These are phyloP conservation scores for Netelia fuscicornis DNA, from an alignment of 2,888 invertebrate species.

Conservation along the genomic window DNA sequence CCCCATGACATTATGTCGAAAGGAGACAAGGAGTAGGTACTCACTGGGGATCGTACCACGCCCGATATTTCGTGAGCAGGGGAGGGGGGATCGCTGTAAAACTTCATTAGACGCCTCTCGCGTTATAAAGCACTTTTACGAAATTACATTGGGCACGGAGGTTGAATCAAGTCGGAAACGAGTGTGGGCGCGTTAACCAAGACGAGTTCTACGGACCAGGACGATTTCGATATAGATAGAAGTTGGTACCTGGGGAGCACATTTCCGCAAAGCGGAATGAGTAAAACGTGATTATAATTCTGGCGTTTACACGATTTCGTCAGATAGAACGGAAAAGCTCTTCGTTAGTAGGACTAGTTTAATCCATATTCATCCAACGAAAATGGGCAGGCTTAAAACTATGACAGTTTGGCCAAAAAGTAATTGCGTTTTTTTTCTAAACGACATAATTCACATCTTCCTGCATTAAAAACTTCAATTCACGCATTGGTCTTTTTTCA, in stretches of 20 bases:
- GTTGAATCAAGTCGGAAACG: slow-evolving; percentile 66
- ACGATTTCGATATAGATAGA: slow-evolving; percentile 20
- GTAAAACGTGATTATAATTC: slow-evolving; percentile 7
- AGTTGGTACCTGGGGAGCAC: slow-evolving; percentile 51
- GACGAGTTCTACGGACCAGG: slow-evolving; percentile 28
- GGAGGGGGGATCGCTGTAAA: slow-evolving; percentile 56
- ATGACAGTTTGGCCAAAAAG: too few relatives aligned
- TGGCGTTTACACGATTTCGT: not conserved
- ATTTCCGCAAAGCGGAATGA: slow-evolving; percentile 63
- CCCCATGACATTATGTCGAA: slow-evolving; percentile 8
- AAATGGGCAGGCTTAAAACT: not conserved
- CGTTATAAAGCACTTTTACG: slow-evolving; percentile 71
- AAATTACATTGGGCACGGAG: slow-evolving; percentile 69
- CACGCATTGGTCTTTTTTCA: too few relatives aligned
- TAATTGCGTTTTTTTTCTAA: too few relatives aligned
- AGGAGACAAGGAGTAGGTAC: slow-evolving; percentile 18
- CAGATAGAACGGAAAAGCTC: slow-evolving; percentile 11
- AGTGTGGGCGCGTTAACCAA: slow-evolving; percentile 30
- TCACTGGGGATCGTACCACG: not conserved
- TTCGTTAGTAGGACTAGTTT: slow-evolving; percentile 32
- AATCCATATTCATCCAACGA: slow-evolving; percentile 28
- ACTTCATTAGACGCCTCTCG: slow-evolving; percentile 70
- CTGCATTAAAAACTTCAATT: too few relatives aligned
- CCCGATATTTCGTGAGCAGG: not conserved
- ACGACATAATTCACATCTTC: too few relatives aligned